A percentile compares a stretch with the other conserved stretches of the same genome.
These are phyloP conservation scores for Heliconius ethilla DNA, from an alignment of 2,888 invertebrate genomes.

Conservation along the genomic window DNA sequence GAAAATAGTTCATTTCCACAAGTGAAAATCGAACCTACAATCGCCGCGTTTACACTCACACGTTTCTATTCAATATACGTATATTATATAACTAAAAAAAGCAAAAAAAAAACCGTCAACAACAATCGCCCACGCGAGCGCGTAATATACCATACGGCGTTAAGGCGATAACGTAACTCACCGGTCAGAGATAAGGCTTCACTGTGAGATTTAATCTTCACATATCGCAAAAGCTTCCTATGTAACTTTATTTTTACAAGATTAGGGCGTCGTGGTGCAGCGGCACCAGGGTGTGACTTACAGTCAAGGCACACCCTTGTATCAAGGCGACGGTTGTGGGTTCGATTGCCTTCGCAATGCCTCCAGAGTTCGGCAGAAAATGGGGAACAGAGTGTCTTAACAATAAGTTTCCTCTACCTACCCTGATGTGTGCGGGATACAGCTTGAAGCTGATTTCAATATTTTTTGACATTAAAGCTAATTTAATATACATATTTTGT, in stretches of 20 bases:
- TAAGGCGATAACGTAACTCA: slow-evolving; percentile 11
- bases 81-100: neutral
- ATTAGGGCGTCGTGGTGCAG: neutral
- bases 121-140: neutral
- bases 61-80: neutral
- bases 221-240: slow-evolving; percentile 9
- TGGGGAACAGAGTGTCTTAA: too few species aligned
- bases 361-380: too few species aligned
- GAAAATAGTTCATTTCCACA: neutral
- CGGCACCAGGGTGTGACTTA: too few species aligned
- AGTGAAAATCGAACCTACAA: neutral
- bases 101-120: neutral
- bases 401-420: too few species aligned
- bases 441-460: too few species aligned
- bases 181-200: slow-evolving; percentile 17
- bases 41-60: neutral
- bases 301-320: too few species aligned
- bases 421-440: too few species aligned
- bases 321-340: too few species aligned
- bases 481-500: too few species aligned
- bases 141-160: neutral
- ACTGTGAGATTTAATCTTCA: slow-evolving; percentile 13
- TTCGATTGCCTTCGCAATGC: too few species aligned
- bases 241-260: slow-evolving; percentile 18
- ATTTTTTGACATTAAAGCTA: too few species aligned